Percentiles rank a stretch among this genome's conserved stretches.
Evolutionary conservation across 2,113 vertebrate genomes (phyloP).

Genomic region (Lophotis ruficrista): DNA sequence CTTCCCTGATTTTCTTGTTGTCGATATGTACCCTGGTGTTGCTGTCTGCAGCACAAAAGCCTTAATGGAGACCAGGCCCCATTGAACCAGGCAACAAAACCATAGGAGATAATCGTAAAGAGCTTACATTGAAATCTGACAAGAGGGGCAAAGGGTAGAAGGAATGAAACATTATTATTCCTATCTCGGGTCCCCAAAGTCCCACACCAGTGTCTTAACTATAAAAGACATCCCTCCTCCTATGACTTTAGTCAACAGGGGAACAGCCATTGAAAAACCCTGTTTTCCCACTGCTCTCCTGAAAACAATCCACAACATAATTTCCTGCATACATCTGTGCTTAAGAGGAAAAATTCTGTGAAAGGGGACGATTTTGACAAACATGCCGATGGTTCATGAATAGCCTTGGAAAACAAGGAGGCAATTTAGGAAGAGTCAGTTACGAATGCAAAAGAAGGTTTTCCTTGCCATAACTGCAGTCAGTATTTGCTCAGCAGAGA

Average conservation of each 20-base stretch:
- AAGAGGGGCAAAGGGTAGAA: not conserved
- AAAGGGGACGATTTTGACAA: not conserved
- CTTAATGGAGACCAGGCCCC: not conserved
- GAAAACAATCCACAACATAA: not conserved
- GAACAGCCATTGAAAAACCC: not conserved
- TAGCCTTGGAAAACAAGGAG: not conserved
- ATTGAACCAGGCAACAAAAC: not conserved
- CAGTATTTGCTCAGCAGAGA: constrained; percentile 40
- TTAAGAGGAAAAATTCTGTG: not conserved
- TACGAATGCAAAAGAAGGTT: not conserved
- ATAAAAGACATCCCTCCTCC: not conserved
- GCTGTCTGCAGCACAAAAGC: not conserved
- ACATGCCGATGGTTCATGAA: not conserved
- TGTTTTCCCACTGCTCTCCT: not conserved
- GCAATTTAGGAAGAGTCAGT: not conserved
- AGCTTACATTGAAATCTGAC: not conserved
- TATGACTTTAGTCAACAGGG: not conserved
- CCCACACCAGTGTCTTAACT: not conserved
- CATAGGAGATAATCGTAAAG: not conserved
- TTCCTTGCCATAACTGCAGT: not conserved
- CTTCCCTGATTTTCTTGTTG: not conserved
- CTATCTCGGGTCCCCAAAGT: not conserved
- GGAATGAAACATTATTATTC: not conserved
- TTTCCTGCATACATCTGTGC: not conserved
- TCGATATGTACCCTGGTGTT: not conserved